Evolutionary conservation across 1,140 invertebrate genomes (phyloP).

Genomic region (Drosophila tropicalis): DNA sequence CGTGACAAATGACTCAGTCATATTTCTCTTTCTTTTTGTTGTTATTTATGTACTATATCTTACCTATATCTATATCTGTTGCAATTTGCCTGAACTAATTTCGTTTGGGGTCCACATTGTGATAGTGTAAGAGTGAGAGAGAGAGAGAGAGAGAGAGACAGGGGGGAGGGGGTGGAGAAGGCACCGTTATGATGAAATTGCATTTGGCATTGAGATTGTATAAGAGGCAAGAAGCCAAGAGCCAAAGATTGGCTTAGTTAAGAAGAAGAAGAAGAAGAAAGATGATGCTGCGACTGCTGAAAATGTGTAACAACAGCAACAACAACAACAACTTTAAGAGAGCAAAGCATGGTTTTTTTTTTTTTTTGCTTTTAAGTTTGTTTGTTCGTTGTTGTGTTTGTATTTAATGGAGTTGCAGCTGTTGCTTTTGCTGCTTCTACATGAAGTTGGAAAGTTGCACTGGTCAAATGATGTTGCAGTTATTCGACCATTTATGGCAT

Average conservation of each 20-base stretch:
- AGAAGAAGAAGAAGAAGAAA: constrained; percentile 6
- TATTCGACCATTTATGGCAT: constrained; percentile 74
- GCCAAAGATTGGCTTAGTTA: constrained; percentile 7
- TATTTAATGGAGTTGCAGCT: constrained; percentile 26
- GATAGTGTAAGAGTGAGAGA: background rate
- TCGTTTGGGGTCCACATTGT: constrained; percentile 38
- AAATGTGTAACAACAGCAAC: constrained; percentile 43
- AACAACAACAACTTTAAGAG: background rate
- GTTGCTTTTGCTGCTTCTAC: constrained; percentile 43
- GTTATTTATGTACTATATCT: constrained; percentile 1
- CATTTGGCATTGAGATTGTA: constrained; percentile 45
- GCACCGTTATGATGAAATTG: constrained; percentile 62
- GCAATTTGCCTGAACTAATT: constrained; percentile 74
- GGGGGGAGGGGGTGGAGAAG: background rate
- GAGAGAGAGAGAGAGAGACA: background rate
- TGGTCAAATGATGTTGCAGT: constrained; percentile 78
- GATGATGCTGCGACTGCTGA: constrained; percentile 23
- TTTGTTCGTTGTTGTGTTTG: constrained; percentile 1
- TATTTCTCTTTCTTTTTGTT: constrained; percentile 10
- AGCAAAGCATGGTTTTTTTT: constrained; percentile 40
- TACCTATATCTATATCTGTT: constrained; percentile 34
- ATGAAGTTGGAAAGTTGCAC: constrained; percentile 63
- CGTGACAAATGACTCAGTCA: constrained; percentile 63
- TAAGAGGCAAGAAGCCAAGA: constrained; percentile 32
- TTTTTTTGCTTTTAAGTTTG: background rate